phyloP scores from a whole-genome alignment of 1,140 invertebrate species.

The Melipona quadrifasciata region DNA sequence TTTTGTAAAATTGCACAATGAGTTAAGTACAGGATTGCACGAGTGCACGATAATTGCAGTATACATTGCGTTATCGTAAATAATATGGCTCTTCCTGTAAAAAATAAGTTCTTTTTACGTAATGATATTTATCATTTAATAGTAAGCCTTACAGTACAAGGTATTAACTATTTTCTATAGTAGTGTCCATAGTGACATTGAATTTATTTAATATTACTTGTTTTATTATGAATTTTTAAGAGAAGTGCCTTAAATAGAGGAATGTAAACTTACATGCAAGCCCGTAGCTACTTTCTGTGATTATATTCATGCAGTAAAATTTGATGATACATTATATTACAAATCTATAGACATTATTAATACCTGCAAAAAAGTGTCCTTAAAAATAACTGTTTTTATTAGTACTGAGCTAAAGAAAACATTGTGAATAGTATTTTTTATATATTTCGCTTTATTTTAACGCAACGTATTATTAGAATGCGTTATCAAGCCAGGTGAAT shows the following conservation, averaged over 20 bases:
- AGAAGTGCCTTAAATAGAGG: slow-evolving; percentile 51
- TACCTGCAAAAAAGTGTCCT: slow-evolving; percentile 59
- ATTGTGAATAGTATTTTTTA: slow-evolving; percentile 77
- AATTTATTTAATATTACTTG: slow-evolving; percentile 58
- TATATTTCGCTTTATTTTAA: slow-evolving; percentile 69
- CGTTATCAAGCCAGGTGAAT: slow-evolving; percentile 54
- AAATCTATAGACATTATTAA: slow-evolving; percentile 23
- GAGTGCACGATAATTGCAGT: slow-evolving; percentile 12
- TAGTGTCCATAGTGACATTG: slow-evolving; percentile 20
- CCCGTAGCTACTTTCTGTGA: slow-evolving; percentile 62
- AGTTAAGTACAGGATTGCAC: slow-evolving; percentile 27
- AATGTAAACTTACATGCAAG: slow-evolving; percentile 52
- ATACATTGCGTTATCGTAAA: slow-evolving; percentile 43
- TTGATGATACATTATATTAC: slow-evolving; percentile 28
- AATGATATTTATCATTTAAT: slow-evolving; percentile 35
- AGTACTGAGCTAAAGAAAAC: slow-evolving; percentile 46
- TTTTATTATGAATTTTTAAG: slow-evolving; percentile 49
- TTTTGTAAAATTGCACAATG: not conserved
- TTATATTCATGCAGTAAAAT: slow-evolving; percentile 56
- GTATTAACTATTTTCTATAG: slow-evolving; percentile 49
- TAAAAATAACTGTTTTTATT: slow-evolving; percentile 63
- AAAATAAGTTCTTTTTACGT: not conserved
- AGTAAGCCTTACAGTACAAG: slow-evolving; percentile 52
- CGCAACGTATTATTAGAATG: slow-evolving; percentile 61
- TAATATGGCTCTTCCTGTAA: slow-evolving; percentile 42